Percentiles rank a stretch among this genome's conserved stretches.
phyloP scores from a whole-genome alignment of 2,888 invertebrate species.

The Andrena chrysosceles region DNA sequence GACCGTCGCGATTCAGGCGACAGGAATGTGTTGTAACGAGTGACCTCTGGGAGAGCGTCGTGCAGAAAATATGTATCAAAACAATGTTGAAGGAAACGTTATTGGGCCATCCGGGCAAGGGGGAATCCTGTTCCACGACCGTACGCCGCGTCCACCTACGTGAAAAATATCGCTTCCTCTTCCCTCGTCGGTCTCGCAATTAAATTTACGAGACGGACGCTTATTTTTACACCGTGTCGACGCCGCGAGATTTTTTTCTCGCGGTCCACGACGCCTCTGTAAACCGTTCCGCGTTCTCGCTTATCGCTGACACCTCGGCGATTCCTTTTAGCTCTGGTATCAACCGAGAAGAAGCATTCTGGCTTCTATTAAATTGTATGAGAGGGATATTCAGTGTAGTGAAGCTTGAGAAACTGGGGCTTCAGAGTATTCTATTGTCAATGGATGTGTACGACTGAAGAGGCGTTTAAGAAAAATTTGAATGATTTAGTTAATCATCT shows the following conservation, averaged over 20 bases:
- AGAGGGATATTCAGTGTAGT: too few relatives aligned
- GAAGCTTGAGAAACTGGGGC: too few relatives aligned
- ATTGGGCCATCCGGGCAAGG: neutral
- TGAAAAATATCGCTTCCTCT: constrained; percentile 8
- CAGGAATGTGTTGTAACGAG: constrained; percentile 46
- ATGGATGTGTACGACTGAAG: too few relatives aligned
- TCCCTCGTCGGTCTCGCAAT: constrained; percentile 11
- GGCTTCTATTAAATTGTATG: too few relatives aligned
- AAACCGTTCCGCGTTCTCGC: constrained; percentile 1
- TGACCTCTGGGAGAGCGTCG: constrained; percentile 31
- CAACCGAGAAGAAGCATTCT: too few relatives aligned
- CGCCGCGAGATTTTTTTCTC: neutral
- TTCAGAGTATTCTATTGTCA: too few relatives aligned
- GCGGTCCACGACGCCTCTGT: neutral
- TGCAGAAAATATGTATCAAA: constrained; percentile 43
- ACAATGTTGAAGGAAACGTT: constrained; percentile 43
- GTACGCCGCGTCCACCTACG: constrained; percentile 9
- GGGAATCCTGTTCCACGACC: constrained; percentile 33
- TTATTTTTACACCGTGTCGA: constrained; percentile 12
- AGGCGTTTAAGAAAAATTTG: too few relatives aligned
- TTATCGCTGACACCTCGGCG: too few relatives aligned
- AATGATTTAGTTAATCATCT: too few relatives aligned
- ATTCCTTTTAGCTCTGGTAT: too few relatives aligned
- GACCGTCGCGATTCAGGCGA: constrained; percentile 34
- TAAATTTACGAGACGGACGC: constrained; percentile 20